These are phyloP conservation scores for Pteronotus mesoamericanus DNA, from an alignment of 2,797 vertebrate genomes.

Conservation along the genomic window DNA sequence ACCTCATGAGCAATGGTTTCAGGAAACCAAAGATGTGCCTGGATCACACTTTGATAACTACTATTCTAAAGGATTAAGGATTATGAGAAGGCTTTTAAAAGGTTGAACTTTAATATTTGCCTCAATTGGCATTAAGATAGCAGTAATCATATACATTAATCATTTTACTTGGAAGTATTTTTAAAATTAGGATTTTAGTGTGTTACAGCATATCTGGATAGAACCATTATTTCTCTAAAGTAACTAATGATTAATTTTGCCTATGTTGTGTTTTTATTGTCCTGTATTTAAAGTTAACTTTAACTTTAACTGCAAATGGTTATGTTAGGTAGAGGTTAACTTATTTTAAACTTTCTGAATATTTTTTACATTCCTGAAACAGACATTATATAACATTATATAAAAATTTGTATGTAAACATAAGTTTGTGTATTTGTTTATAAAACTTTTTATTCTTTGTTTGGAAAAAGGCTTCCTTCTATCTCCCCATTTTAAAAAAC, in stretches of 20 bases:
- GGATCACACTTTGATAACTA: not conserved
- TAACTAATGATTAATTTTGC: not conserved
- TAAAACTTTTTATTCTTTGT: not conserved
- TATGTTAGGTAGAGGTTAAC: not conserved
- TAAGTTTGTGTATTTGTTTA: not conserved
- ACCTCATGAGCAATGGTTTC: not conserved
- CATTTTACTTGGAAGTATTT: constrained; percentile 16
- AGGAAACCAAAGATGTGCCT: not conserved
- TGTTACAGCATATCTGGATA: not conserved
- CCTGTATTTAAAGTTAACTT: constrained; percentile 18
- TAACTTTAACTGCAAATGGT: not conserved
- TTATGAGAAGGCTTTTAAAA: not conserved
- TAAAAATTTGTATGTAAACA: not conserved
- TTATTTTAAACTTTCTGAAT: constrained; percentile 33
- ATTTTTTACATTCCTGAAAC: not conserved
- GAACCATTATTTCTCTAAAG: constrained; percentile 14
- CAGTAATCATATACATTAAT: not conserved
- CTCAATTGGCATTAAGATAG: not conserved
- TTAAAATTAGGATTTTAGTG: constrained; percentile 1
- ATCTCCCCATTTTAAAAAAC: not conserved
- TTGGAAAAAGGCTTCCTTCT: not conserved
- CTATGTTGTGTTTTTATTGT: not conserved
- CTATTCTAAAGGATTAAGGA: constrained; percentile 7
- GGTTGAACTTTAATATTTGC: not conserved
- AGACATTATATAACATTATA: too few relatives aligned